These are phyloP conservation scores for Drosophila chauvacae DNA, from an alignment of 1,140 invertebrate species.

Conservation along the genomic window DNA sequence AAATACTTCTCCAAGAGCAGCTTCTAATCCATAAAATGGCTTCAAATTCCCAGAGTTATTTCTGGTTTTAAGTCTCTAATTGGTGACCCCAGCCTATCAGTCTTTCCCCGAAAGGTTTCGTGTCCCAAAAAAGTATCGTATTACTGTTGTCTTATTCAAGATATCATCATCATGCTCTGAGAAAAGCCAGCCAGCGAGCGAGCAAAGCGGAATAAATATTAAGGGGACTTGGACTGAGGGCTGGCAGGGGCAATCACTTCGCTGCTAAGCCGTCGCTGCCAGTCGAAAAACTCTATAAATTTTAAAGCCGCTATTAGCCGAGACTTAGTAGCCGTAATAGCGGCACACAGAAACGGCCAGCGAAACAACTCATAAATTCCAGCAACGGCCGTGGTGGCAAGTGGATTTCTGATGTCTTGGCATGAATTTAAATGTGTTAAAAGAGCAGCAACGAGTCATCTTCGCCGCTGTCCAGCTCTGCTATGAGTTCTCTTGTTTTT, in stretches of 20 bases:
- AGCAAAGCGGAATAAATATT: constrained; percentile 54
- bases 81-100: constrained; percentile 20
- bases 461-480: constrained; percentile 38
- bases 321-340: constrained; percentile 65
- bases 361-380: constrained; percentile 44
- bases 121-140: constrained; percentile 23
- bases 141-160: constrained; percentile 12
- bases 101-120: neutral
- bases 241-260: constrained; percentile 54
- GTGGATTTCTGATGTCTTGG: constrained; percentile 40
- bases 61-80: constrained; percentile 3
- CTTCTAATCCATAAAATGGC: too few species aligned
- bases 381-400: constrained; percentile 19
- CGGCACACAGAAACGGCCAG: constrained; percentile 8
- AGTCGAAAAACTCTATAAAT: constrained; percentile 73
- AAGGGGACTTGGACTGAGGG: constrained; percentile 34
- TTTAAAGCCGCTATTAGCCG: constrained; percentile 79
- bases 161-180: constrained; percentile 13
- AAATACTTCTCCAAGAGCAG: neutral
- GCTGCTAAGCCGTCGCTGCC: constrained; percentile 47
- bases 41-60: neutral
- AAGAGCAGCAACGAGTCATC: constrained; percentile 42
- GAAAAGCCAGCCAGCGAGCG: constrained; percentile 1
- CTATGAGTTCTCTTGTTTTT: neutral
- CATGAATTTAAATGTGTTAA: constrained; percentile 80